phyloP scores from a whole-genome alignment of 2,113 vertebrate genomes.

The Osmerus eperlanus region DNA sequence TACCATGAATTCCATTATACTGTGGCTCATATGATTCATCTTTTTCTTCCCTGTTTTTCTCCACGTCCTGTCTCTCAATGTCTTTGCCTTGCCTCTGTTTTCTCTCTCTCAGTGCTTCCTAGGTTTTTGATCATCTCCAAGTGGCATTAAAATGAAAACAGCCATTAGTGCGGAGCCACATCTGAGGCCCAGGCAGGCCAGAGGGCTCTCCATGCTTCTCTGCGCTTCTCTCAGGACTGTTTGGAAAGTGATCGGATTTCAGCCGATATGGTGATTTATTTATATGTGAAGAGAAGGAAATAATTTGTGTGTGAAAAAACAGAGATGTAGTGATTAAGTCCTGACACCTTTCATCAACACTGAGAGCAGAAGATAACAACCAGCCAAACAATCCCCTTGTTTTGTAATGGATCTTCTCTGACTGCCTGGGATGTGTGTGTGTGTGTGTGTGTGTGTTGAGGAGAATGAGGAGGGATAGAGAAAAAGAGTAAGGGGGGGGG shows the following conservation, averaged over 20 bases:
- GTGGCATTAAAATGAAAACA: slow-evolving; percentile 55
- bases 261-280: slow-evolving; percentile 44
- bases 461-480: slow-evolving; percentile 1
- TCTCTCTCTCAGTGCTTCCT: slow-evolving; percentile 8
- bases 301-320: slow-evolving; percentile 43
- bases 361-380: slow-evolving; percentile 30
- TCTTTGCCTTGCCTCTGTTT: slow-evolving; percentile 1
- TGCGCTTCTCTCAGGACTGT: slow-evolving; percentile 6
- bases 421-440: not conserved
- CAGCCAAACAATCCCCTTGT: slow-evolving; percentile 39
- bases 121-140: slow-evolving; percentile 56
- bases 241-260: slow-evolving; percentile 46
- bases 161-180: slow-evolving; percentile 52
- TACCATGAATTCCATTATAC: slow-evolving; percentile 44
- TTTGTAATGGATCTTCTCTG: slow-evolving; percentile 42
- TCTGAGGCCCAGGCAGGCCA: slow-evolving; percentile 36
- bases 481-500: slow-evolving; percentile 18
- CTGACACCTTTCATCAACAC: slow-evolving; percentile 39
- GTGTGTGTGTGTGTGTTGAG: not conserved
- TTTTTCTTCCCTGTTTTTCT: slow-evolving; percentile 16
- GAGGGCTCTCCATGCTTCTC: not conserved
- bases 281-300: slow-evolving; percentile 29
- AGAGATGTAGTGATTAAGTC: slow-evolving; percentile 54
- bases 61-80: slow-evolving; percentile 3
- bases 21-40: slow-evolving; percentile 23